These are phyloP conservation scores for Jaculus jaculus DNA, from an alignment of 2,113 vertebrate species.

Conservation along the genomic window DNA sequence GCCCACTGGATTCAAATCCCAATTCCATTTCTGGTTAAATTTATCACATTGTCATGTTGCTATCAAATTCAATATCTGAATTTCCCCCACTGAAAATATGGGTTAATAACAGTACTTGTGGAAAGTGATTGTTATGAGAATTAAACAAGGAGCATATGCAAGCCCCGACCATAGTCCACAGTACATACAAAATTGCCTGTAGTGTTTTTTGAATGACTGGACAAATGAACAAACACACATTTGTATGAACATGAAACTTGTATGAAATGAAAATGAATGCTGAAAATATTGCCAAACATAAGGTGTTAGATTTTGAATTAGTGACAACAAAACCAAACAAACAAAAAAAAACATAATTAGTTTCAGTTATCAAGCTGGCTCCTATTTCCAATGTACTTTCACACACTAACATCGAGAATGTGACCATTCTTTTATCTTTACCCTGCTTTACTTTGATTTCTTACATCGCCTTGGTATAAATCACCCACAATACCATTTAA, in stretches of 20 bases:
- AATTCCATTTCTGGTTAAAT: not conserved
- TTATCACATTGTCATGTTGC: not conserved
- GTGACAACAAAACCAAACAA: not conserved
- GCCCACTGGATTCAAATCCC: not conserved
- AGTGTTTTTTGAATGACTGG: not conserved
- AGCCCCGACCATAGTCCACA: not conserved
- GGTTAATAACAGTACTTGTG: not conserved
- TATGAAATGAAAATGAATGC: constrained; percentile 23
- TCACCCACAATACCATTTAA: constrained; percentile 63
- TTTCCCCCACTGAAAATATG: not conserved
- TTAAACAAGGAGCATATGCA: not conserved
- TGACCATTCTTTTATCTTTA: constrained; percentile 29
- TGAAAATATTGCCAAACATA: constrained; percentile 18
- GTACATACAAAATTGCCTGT: not conserved
- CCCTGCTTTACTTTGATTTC: constrained; percentile 61
- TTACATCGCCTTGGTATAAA: constrained; percentile 34
- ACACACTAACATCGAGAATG: not conserved
- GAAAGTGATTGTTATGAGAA: not conserved
- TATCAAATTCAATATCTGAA: not conserved
- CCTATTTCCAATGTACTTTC: constrained; percentile 7
- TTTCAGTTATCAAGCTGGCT: constrained; percentile 42
- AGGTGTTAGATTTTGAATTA: not conserved
- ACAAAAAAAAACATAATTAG: too few species aligned
- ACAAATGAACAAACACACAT: not conserved
- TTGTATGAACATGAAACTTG: not conserved